These are phyloP conservation scores for Cotesia typhae DNA, from an alignment of 1,140 invertebrate genomes.

Conservation along the genomic window DNA sequence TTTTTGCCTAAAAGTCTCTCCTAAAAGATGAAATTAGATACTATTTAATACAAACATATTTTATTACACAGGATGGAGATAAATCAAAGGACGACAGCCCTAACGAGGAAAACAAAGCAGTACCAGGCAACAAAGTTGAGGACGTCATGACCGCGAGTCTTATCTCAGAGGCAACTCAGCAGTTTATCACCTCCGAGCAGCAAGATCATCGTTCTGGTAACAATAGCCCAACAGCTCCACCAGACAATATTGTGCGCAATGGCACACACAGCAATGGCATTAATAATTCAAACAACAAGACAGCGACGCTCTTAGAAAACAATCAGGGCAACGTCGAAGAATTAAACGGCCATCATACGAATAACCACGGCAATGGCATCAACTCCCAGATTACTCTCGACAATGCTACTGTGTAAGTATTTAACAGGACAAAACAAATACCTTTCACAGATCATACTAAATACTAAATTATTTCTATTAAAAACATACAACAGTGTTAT, in stretches of 20 bases:
- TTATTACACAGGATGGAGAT: conserved; percentile 50
- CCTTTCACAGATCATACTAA: background rate
- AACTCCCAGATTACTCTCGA: conserved; percentile 62
- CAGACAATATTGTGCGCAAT: conserved; percentile 55
- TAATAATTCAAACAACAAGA: conserved; percentile 58
- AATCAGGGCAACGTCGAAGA: conserved; percentile 49
- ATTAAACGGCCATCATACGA: conserved; percentile 62
- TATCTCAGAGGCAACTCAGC: conserved; percentile 62
- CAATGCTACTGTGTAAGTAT: conserved; percentile 66
- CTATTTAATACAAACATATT: background rate
- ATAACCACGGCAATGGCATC: conserved; percentile 57
- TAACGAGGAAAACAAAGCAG: conserved; percentile 55
- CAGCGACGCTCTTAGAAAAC: conserved; percentile 60
- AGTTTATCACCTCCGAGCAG: conserved; percentile 60
- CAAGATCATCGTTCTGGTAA: conserved; percentile 52
- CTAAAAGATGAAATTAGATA: background rate
- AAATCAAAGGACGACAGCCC: conserved; percentile 62
- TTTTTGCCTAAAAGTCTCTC: too few relatives aligned
- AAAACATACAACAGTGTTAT: too few relatives aligned
- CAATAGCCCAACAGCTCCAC: conserved; percentile 44
- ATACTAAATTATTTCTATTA: too few relatives aligned
- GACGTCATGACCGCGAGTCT: conserved; percentile 63
- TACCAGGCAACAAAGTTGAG: conserved; percentile 51
- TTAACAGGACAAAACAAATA: conserved; percentile 13
- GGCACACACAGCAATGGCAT: conserved; percentile 62